A percentile compares a stretch with the other conserved stretches of the same genome.
These are phyloP conservation scores for Danaus melanippus DNA, from an alignment of 1,140 invertebrate species.

Conservation along the genomic window DNA sequence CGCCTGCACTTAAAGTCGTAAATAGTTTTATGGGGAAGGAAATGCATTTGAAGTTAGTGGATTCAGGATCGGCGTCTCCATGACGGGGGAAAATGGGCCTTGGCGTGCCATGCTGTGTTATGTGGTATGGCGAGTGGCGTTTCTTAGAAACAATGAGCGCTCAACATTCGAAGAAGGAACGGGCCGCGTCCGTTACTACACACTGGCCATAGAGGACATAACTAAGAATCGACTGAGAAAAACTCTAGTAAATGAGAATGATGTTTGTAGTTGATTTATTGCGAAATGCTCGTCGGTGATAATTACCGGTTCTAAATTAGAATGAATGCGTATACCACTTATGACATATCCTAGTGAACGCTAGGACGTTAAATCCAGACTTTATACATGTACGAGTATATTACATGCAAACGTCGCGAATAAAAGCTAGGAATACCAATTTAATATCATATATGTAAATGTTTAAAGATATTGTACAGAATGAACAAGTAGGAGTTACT, in stretches of 20 bases:
- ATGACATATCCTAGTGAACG: too few relatives aligned
- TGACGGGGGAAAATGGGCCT: constrained; percentile 43
- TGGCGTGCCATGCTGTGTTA: constrained; percentile 47
- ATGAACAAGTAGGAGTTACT: too few relatives aligned
- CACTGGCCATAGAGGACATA: constrained; percentile 42
- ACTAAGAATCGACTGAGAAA: constrained; percentile 60
- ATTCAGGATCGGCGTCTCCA: constrained; percentile 51
- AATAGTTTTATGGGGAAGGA: constrained; percentile 44
- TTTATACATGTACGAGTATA: too few relatives aligned
- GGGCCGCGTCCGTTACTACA: constrained; percentile 53
- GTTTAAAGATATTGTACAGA: too few relatives aligned
- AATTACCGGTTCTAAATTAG: constrained; percentile 24
- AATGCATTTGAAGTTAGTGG: constrained; percentile 41
- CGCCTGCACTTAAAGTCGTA: constrained; percentile 35
- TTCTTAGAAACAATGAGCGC: constrained; percentile 64
- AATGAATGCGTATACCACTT: too few relatives aligned
- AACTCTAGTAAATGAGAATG: constrained; percentile 54
- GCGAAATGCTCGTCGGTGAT: constrained; percentile 44
- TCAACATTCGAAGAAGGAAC: constrained; percentile 55
- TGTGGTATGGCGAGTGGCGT: constrained; percentile 46
- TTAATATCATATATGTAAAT: too few relatives aligned
- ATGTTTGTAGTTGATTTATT: constrained; percentile 42
- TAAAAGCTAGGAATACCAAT: too few relatives aligned
- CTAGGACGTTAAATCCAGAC: too few relatives aligned
- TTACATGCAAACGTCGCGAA: too few relatives aligned